phyloP scores from a whole-genome alignment of 30 jellyfish, hydroid and myxozoan species.

The Haliclystus octoradiatus region DNA sequence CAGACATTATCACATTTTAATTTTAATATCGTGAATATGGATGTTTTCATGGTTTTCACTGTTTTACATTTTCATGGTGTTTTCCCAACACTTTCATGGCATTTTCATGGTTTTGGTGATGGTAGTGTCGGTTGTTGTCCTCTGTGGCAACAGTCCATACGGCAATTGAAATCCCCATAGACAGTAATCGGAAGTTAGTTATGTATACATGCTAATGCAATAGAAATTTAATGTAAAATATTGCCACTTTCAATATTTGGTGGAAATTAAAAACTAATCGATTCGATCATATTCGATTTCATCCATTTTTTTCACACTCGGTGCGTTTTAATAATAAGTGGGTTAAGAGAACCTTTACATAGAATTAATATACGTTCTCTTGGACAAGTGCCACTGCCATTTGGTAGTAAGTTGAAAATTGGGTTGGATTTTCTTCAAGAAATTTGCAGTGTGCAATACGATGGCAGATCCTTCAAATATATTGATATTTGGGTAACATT shows the following conservation, averaged over 20 bases:
- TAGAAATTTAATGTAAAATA: too few relatives aligned
- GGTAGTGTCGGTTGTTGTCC: neutral
- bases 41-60: too few relatives aligned
- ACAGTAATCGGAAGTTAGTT: neutral
- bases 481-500: neutral
- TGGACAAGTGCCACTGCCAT: neutral
- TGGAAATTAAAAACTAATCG: neutral
- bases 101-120: too few relatives aligned
- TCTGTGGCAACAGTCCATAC: neutral
- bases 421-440: neutral
- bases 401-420: neutral
- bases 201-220: neutral
- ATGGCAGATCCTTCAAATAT: neutral
- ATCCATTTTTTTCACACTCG: neutral
- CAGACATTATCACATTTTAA: too few relatives aligned
- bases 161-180: neutral
- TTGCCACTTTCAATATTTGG: neutral
- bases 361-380: neutral
- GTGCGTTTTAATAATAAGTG: neutral
- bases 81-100: too few relatives aligned
- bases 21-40: too few relatives aligned
- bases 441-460: neutral
- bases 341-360: neutral
- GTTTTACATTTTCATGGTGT: too few relatives aligned
- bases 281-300: neutral